phyloP scores from a whole-genome alignment of 2,888 invertebrate species.

The Oscheius myriophilus region DNA sequence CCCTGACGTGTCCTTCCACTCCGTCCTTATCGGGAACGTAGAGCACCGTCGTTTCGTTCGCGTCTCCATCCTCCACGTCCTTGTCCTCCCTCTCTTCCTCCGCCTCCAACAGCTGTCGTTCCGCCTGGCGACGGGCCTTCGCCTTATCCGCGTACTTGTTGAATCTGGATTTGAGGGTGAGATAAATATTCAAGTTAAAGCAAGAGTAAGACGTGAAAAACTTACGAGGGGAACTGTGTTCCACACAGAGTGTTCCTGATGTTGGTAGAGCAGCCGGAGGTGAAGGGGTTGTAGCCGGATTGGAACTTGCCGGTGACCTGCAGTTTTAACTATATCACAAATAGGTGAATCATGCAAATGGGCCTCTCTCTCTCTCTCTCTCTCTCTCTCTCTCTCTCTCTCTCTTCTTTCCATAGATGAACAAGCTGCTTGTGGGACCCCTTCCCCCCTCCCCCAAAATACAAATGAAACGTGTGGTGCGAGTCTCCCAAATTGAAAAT shows the following conservation, averaged over 20 bases:
- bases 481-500: too few relatives aligned
- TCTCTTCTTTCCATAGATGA: too few relatives aligned
- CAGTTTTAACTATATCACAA: constrained; percentile 22
- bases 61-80: constrained; percentile 31
- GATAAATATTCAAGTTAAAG: not conserved
- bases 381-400: not conserved
- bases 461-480: too few relatives aligned
- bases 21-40: constrained; percentile 56
- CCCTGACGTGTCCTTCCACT: constrained; percentile 58
- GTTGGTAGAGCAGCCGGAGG: constrained; percentile 91
- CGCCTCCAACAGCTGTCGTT: constrained; percentile 4
- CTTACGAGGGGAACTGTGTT: constrained; percentile 93
- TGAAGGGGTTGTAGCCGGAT: constrained; percentile 97
- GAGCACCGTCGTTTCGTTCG: constrained; percentile 53
- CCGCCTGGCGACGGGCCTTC: constrained; percentile 12
- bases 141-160: constrained; percentile 22
- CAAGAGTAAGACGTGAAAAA: constrained; percentile 20
- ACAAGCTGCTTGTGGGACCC: too few relatives aligned
- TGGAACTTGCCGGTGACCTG: constrained; percentile 97
- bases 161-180: constrained; percentile 13
- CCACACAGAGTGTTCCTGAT: constrained; percentile 94
- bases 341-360: not conserved
- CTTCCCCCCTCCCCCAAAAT: too few relatives aligned
- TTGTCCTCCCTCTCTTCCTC: constrained; percentile 15
- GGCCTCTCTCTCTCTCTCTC: too few relatives aligned